Percentiles rank a stretch among this genome's conserved stretches.
Conservation (phyloP, 2,888 invertebrate species). For the Cylloceria caligata region DNA sequence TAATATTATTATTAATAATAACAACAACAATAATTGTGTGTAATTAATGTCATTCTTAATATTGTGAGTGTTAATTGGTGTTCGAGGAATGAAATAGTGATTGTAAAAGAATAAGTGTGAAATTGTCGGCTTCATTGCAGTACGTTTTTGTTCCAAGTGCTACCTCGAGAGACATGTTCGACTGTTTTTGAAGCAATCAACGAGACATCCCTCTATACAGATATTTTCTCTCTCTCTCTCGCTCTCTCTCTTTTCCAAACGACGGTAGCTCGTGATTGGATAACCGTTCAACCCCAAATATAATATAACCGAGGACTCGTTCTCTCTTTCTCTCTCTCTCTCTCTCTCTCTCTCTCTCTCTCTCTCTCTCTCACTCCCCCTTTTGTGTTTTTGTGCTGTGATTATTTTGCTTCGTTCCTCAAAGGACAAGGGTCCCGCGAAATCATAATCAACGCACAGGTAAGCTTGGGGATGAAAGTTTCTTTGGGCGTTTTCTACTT, state of each 20-base stretch:
- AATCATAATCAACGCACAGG: neutral
- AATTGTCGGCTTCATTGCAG: neutral
- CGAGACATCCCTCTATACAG: neutral
- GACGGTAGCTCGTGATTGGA: conserved; percentile 1
- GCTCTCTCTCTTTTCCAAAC: neutral
- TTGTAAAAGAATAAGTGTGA: conserved; percentile 17
- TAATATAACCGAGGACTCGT: too few relatives aligned
- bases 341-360: too few relatives aligned
- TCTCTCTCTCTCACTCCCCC: too few relatives aligned
- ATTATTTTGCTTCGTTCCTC: neutral
- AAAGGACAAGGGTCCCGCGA: neutral
- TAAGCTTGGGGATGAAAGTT: neutral
- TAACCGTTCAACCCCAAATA: neutral
- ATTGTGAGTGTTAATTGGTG: neutral
- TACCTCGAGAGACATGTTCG: conserved; percentile 44
- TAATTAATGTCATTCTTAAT: too few relatives aligned
- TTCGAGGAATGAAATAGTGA: conserved; percentile 9
- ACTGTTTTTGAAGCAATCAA: conserved; percentile 51
- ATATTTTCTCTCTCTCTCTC: neutral
- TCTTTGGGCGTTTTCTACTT: neutral
- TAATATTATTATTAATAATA: too few relatives aligned
- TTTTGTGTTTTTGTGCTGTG: too few relatives aligned
- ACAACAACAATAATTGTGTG: too few relatives aligned
- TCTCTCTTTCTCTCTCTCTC: too few relatives aligned
- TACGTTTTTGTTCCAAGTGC: conserved; percentile 16